Percentiles rank a stretch among this genome's conserved stretches.
Evolutionary conservation across 2,888 invertebrate genomes (phyloP).

Genomic region (Andricus quercusramuli): DNA sequence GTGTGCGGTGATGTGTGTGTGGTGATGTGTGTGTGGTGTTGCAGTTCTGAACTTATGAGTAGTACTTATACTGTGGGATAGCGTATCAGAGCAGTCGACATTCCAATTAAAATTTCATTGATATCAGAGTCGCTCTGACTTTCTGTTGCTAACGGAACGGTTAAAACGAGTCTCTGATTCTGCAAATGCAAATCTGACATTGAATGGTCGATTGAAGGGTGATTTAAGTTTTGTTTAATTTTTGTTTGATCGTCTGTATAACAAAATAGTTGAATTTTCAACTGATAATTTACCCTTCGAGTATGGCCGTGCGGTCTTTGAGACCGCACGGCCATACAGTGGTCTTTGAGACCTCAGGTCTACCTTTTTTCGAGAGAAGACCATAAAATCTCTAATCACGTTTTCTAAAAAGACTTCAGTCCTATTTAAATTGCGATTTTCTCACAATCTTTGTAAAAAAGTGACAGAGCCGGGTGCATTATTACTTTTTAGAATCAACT

Average conservation of each 20-base stretch:
- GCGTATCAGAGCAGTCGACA: constrained; percentile 45
- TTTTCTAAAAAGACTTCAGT: background rate
- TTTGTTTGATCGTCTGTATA: background rate
- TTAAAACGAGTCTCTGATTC: background rate
- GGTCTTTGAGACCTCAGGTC: too few species aligned
- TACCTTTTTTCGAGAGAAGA: background rate
- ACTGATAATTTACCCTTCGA: too few species aligned
- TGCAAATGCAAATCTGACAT: background rate
- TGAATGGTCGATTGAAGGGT: background rate
- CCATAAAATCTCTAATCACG: background rate
- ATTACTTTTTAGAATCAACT: background rate
- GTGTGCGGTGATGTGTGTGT: too few species aligned
- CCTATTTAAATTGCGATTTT: background rate
- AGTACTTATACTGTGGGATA: constrained; percentile 28
- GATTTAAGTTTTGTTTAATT: background rate
- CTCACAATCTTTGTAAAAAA: background rate
- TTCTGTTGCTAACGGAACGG: background rate
- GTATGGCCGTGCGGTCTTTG: too few species aligned
- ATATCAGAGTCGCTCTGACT: constrained; percentile 46
- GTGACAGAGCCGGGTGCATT: background rate
- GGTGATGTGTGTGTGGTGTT: background rate
- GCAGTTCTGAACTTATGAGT: background rate
- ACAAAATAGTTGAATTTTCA: too few species aligned
- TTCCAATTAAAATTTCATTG: constrained; percentile 47
- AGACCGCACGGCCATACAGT: too few species aligned